Percentiles rank a stretch among this genome's conserved stretches.
These are phyloP conservation scores for Chloroclystis v-ata DNA, from an alignment of 2,888 invertebrate species.

Conservation along the genomic window DNA sequence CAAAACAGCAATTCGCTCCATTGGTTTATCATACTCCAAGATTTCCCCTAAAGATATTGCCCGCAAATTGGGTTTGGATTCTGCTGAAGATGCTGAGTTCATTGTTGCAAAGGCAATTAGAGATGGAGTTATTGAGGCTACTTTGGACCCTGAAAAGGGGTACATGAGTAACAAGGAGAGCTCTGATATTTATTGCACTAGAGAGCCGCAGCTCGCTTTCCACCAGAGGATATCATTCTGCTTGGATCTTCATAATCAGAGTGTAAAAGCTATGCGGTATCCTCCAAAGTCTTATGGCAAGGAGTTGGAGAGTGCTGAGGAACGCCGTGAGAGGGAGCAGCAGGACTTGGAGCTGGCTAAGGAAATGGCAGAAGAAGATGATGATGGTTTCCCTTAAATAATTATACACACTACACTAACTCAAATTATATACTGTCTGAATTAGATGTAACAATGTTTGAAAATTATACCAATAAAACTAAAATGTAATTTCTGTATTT, in stretches of 20 bases:
- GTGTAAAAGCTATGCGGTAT: slow-evolving; percentile 99
- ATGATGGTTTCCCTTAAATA: slow-evolving; percentile 86
- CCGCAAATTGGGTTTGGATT: slow-evolving; percentile 93
- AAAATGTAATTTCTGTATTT: slow-evolving; percentile 1
- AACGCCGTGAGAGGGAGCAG: slow-evolving; percentile 96
- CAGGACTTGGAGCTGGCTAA: slow-evolving; percentile 99
- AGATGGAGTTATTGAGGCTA: slow-evolving; percentile 99
- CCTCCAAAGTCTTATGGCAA: slow-evolving; percentile 99
- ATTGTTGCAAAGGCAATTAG: slow-evolving; percentile 98
- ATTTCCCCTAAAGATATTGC: slow-evolving; percentile 98
- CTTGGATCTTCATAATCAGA: slow-evolving; percentile 98
- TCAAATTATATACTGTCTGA: slow-evolving; percentile 30
- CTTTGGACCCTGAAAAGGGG: slow-evolving; percentile 95
- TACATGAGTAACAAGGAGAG: slow-evolving; percentile 99
- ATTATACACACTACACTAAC: slow-evolving; percentile 22
- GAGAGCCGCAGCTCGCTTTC: slow-evolving; percentile 96
- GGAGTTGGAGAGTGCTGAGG: slow-evolving; percentile 97
- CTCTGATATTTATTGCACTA: slow-evolving; percentile 96
- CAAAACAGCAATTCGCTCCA: slow-evolving; percentile 97
- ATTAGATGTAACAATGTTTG: slow-evolving; percentile 36
- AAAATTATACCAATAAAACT: slow-evolving; percentile 29
- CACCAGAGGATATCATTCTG: slow-evolving; percentile 98
- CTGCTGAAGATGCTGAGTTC: slow-evolving; percentile 98
- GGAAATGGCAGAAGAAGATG: slow-evolving; percentile 99
- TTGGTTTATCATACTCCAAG: slow-evolving; percentile 96